Evolutionary conservation across 2,888 invertebrate genomes (phyloP), one percentile per base, ranked within the genome.

Genomic region (Orchesellides sinensis): DNA sequence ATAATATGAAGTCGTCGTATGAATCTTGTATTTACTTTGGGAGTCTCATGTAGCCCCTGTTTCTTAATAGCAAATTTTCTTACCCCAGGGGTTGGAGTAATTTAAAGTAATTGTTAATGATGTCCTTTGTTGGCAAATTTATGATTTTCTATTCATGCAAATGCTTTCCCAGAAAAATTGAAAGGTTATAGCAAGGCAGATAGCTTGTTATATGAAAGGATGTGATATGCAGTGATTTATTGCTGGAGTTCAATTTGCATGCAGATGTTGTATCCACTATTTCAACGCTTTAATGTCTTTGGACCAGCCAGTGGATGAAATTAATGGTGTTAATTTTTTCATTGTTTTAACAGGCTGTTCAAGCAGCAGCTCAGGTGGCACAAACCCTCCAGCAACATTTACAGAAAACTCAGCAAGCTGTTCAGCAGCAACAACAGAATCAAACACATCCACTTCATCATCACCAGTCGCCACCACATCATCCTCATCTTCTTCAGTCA

Each of bases 341-440:
- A 45, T 65, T 21, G 8, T 72, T 2, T 65, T 65, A 19, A 12
- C 35, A 75, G 65, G 54, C 66, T 27, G 75, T 54, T n/a, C 65
- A 25, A 90, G 95, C 95, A 4, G 93, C 96, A 89, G 95, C 95
- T 47, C 96, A 96, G 90, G 95, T 95, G 47, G 95, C 95, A 35
- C 96, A 95, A 89, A 95, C 96, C 90, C 91, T 95, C 81, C 95
- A 96, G 89, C 95, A 95, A 87, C 91, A 87, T 56, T 65, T 96
- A 79, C 95, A 96, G 88, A 94, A 94, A 88, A 90, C 91, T 73
- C 92, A 91, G 83, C 88, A 89, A 75, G 88, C 86, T 89, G 91
- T 91, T 85, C 91, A 92, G 72, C 91, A 92, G 70, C 73, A 81
- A 59, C 83, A 83, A 49, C 78, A 69, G 27, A 69, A 78, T 54